A percentile compares a stretch with the other conserved stretches of the same genome.
These are phyloP conservation scores for Hippoglossus stenolepis DNA, from an alignment of 2,113 vertebrate species.

Conservation along the genomic window DNA sequence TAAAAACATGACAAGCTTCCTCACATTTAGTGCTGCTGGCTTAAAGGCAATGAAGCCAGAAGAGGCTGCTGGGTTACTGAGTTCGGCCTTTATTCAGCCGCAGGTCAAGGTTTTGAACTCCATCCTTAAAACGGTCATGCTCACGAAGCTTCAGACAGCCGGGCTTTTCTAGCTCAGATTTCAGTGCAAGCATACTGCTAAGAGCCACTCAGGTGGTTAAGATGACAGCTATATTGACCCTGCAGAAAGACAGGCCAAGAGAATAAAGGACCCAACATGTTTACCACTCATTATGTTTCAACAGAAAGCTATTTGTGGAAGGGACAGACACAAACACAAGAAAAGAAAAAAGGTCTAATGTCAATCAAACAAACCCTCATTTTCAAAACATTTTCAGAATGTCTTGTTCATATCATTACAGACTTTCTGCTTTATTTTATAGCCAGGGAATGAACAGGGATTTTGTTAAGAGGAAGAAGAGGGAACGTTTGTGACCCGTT, in stretches of 20 bases:
- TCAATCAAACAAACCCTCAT: conserved; percentile 30
- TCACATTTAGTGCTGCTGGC: conserved; percentile 11
- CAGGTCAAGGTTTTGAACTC: conserved; percentile 45
- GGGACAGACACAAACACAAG: conserved; percentile 8
- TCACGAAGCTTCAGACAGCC: conserved; percentile 19
- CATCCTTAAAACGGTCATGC: conserved; percentile 51
- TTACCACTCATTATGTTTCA: conserved; percentile 63
- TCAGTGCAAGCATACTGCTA: conserved; percentile 47
- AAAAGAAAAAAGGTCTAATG: neutral
- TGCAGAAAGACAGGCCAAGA: conserved; percentile 48
- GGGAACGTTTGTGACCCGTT: conserved; percentile 25
- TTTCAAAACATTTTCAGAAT: conserved; percentile 29
- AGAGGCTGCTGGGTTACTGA: neutral
- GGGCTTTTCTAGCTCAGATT: conserved; percentile 60
- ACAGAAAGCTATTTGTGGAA: conserved; percentile 51
- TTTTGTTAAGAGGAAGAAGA: conserved; percentile 1
- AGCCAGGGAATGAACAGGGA: conserved; percentile 11
- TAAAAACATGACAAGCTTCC: conserved; percentile 10
- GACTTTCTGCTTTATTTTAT: conserved; percentile 20
- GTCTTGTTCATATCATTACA: conserved; percentile 9
- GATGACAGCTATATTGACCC: conserved; percentile 64
- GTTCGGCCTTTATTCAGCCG: neutral
- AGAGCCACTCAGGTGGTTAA: conserved; percentile 64
- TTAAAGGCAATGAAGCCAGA: conserved; percentile 32
- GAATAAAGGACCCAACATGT: conserved; percentile 50